A percentile compares a stretch with the other conserved stretches of the same genome.
These are phyloP conservation scores for Eurystomus gularis DNA, from an alignment of 2,113 vertebrate species.

Conservation along the genomic window DNA sequence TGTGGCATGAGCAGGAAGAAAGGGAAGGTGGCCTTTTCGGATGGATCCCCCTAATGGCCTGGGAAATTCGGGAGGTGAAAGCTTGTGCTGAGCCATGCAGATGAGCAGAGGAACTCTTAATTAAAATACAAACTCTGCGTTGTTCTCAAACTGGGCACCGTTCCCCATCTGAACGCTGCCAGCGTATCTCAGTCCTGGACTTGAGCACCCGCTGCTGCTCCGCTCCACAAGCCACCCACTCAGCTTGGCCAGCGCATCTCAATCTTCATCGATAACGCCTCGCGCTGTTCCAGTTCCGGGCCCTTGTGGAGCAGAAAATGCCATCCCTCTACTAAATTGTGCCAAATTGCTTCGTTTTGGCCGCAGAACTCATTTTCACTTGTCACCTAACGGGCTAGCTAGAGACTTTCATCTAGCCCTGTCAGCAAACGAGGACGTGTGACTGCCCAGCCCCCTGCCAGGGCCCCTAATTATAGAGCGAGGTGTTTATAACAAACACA, in stretches of 20 bases:
- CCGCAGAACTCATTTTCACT: slow-evolving; percentile 52
- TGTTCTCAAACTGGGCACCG: slow-evolving; percentile 20
- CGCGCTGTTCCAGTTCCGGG: slow-evolving; percentile 1
- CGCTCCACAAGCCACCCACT: background rate
- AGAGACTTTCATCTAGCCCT: slow-evolving; percentile 34
- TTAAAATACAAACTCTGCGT: slow-evolving; percentile 14
- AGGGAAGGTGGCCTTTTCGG: background rate
- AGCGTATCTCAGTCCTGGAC: background rate
- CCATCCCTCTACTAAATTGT: slow-evolving; percentile 3
- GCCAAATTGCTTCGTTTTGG: slow-evolving; percentile 53
- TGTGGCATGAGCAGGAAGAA: background rate
- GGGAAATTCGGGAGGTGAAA: background rate
- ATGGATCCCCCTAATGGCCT: background rate
- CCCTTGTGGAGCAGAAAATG: background rate
- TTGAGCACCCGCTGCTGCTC: slow-evolving; percentile 17
- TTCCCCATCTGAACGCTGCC: slow-evolving; percentile 32
- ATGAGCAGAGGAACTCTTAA: slow-evolving; percentile 22
- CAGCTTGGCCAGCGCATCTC: slow-evolving; percentile 1
- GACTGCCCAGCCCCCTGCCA: slow-evolving; percentile 24
- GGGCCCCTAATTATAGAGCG: slow-evolving; percentile 30
- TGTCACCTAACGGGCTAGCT: slow-evolving; percentile 58
- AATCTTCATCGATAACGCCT: background rate
- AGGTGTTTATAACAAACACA: slow-evolving; percentile 64
- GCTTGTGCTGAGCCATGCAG: slow-evolving; percentile 14
- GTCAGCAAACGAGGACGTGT: slow-evolving; percentile 14